Conservation (phyloP, 2,113 vertebrate genomes). For the Lophura nycthemera region DNA sequence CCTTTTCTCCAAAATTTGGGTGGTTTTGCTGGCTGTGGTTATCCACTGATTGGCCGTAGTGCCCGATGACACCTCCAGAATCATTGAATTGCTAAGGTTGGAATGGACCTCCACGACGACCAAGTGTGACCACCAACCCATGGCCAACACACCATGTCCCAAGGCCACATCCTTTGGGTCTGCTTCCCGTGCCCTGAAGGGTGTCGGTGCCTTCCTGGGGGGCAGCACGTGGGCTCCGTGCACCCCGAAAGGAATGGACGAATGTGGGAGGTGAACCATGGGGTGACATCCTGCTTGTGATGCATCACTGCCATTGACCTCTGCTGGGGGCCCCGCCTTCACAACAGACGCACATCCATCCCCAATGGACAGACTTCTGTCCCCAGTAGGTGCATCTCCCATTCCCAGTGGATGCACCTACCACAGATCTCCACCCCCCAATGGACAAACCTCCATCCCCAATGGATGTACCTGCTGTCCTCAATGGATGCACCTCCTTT, state of each 20-base stretch:
- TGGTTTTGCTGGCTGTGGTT: neutral
- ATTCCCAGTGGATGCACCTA: too few relatives aligned
- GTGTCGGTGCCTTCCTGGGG: too few relatives aligned
- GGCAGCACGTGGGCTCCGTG: neutral
- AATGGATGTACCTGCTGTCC: too few relatives aligned
- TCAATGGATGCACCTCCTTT: too few relatives aligned
- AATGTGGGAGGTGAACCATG: neutral
- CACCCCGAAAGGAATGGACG: neutral
- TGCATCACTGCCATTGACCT: neutral
- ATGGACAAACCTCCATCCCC: too few relatives aligned
- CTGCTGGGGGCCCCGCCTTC: neutral
- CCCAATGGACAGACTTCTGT: too few relatives aligned
- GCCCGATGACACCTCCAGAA: neutral
- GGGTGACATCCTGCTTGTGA: too few relatives aligned
- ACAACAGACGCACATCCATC: too few relatives aligned
- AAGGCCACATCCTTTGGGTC: neutral
- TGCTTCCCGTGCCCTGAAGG: neutral
- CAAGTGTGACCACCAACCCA: too few relatives aligned
- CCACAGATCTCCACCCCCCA: too few relatives aligned
- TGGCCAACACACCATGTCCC: too few relatives aligned
- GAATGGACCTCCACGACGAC: neutral
- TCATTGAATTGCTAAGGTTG: neutral
- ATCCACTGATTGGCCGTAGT: fast-evolving
- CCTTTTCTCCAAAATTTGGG: neutral
- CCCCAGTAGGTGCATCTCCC: too few relatives aligned